Evolutionary conservation across 2,113 vertebrate genomes (phyloP).

Genomic region (Cromileptes altivelis): DNA sequence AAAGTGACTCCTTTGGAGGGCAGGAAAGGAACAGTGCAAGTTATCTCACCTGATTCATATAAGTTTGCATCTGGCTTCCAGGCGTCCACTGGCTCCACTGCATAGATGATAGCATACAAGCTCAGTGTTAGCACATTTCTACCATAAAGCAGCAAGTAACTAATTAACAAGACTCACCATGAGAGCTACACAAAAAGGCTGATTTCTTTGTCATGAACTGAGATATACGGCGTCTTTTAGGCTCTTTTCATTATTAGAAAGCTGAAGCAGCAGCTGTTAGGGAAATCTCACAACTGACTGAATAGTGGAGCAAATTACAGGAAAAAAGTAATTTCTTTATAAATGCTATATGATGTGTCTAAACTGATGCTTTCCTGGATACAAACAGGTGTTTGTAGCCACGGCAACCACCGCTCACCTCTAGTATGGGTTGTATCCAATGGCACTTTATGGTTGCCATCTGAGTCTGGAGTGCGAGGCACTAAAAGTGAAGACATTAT

Average conservation of each 20-base stretch:
- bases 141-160: constrained; percentile 16
- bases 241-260: background rate
- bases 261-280: constrained; percentile 14
- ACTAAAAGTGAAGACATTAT: constrained; percentile 68
- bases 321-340: background rate
- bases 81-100: constrained; percentile 85
- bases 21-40: constrained; percentile 13
- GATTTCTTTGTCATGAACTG: background rate
- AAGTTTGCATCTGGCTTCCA: constrained; percentile 87
- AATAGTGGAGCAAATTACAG: background rate
- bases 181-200: background rate
- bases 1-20: background rate
- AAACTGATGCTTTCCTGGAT: constrained; percentile 1
- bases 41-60: constrained; percentile 88
- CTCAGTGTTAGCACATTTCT: constrained; percentile 68
- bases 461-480: constrained; percentile 74
- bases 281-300: background rate
- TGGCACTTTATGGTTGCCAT: constrained; percentile 67
- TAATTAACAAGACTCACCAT: constrained; percentile 16
- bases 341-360: background rate
- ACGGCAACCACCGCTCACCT: constrained; percentile 73
- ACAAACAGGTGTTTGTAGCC: constrained; percentile 33
- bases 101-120: constrained; percentile 74
- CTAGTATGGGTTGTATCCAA: constrained; percentile 71
- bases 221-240: background rate